Base-by-base conservation (phyloP, 2,113 vertebrate species). In the Chlorodrepanis virens region DNA sequence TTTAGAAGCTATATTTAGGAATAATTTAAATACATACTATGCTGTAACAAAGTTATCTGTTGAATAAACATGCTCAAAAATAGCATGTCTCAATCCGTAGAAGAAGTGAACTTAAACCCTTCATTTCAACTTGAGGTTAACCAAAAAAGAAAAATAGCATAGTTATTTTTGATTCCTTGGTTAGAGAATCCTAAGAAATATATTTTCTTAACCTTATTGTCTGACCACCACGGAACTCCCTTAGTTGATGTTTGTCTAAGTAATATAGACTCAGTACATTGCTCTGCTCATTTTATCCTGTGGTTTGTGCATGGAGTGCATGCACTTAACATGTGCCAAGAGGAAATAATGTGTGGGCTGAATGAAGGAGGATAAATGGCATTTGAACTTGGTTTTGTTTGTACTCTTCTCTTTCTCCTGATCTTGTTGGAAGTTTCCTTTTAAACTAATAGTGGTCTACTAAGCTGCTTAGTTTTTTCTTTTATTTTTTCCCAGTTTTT, bases 51-150 rank as follows among this genome's bases (percentile, higher is more conserved):
- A 70, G 37, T 89, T 91, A 72, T 89, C 81, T 74, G 53, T 88
- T 92, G 82, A 95, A 92, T 90, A 97, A 96, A 97, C 86, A 90
- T 47, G 35, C 31, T 89, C 22, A 78, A 95, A 96, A 96, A 96
- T 95, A 95, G 42, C 57, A 80, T 57, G 33, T 83, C 63, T 88
- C 67, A 79, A 40, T 91, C 69, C 74, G 53, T 67, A 89, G 23
- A 63, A 87, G 65, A 92, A 95, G 82, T 65, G 18, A 82, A 78
- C 33, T 27, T 68, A 89, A 95, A 87, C 70, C 88, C 29, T 96
- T 96, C n/a, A 84, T 92, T 93, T 92, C 59, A 68, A 35, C 83
- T 97, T 90, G 94, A 81, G 93, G 92, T 91, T 97, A 93, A 93
- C 96, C 93, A 94, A 68, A 78, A 89, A 74, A 83, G 40, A 89